Conservation (phyloP, 2,797 vertebrate species). For the Acestrorhynchus altus region DNA sequence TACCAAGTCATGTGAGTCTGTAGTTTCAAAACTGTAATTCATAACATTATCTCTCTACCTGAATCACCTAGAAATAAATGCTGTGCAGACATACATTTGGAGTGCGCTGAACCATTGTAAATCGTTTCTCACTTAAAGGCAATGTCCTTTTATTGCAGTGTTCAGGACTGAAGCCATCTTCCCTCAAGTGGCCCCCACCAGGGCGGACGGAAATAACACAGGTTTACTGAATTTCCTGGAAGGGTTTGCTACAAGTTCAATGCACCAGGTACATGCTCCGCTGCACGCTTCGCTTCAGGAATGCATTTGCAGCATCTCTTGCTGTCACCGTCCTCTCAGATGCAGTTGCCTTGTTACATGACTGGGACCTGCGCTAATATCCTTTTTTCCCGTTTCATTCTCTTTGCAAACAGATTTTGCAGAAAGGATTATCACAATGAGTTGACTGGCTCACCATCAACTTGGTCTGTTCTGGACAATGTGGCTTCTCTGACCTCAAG, state of each 20-base stretch:
- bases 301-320: background rate
- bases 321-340: background rate
- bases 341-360: background rate
- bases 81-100: too few relatives aligned
- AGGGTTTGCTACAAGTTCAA: background rate
- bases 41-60: background rate
- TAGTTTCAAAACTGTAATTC: background rate
- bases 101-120: background rate
- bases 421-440: background rate
- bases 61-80: too few relatives aligned
- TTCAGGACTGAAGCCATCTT: conserved; percentile 47
- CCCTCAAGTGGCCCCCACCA: background rate
- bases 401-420: background rate
- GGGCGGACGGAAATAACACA: conserved; percentile 16
- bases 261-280: background rate
- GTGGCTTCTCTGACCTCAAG: background rate
- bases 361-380: background rate
- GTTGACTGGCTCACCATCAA: background rate
- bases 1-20: conserved; percentile 33
- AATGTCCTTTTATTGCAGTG: conserved; percentile 36
- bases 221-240: conserved; percentile 53
- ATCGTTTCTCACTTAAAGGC: background rate
- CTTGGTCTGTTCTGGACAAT: background rate
- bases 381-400: background rate
- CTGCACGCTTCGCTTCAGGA: too few relatives aligned